Evolutionary conservation across 2,113 vertebrate species (phyloP).

Genomic region (Mus spicilegus): DNA sequence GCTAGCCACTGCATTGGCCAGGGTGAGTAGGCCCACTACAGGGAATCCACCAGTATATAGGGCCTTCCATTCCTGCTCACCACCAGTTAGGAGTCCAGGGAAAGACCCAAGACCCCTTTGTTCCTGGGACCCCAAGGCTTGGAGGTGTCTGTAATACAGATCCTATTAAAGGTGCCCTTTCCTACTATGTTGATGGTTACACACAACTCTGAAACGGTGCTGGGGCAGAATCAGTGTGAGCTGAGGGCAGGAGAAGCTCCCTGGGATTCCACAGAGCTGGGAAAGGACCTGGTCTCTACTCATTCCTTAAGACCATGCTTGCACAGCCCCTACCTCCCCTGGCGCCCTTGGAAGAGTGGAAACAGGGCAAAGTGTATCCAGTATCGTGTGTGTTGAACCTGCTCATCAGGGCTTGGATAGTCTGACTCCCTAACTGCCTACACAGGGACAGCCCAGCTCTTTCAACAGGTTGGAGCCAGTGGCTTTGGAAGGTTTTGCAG

Average conservation of each 20-base stretch:
- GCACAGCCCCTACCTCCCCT: not conserved
- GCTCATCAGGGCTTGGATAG: not conserved
- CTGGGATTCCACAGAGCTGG: not conserved
- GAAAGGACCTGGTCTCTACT: not conserved
- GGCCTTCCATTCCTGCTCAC: too few species aligned
- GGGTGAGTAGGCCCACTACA: not conserved
- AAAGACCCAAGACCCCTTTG: not conserved
- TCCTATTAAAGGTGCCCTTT: not conserved
- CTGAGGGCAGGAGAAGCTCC: fast-evolving
- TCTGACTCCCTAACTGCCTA: not conserved
- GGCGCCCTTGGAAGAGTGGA: not conserved
- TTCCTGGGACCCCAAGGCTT: not conserved
- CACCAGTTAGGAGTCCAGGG: fast-evolving
- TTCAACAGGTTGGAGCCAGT: not conserved
- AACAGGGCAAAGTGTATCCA: fast-evolving
- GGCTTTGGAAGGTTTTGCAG: not conserved
- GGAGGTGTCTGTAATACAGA: too few species aligned
- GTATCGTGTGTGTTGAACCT: fast-evolving
- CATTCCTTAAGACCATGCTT: not conserved
- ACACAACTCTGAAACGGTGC: not conserved
- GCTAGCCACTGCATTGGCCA: not conserved
- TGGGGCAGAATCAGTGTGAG: too few species aligned
- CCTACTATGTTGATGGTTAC: fast-evolving
- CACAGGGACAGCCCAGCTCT: not conserved
- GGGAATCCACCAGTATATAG: fast-evolving